Conservation (phyloP, 2,797 vertebrate species). For the Takifugu ocellatus region DNA sequence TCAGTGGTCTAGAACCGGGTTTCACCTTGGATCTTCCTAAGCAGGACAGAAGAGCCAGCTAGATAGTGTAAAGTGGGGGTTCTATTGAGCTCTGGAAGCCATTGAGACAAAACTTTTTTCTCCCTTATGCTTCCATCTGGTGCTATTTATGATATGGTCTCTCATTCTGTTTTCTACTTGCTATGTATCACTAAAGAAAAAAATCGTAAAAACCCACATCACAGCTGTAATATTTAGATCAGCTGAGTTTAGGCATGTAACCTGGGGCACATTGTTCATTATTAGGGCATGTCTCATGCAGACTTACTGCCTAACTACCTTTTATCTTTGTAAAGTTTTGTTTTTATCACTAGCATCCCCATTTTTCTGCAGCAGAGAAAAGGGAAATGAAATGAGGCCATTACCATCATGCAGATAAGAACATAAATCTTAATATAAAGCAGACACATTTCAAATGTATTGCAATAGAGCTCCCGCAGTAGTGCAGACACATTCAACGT, state of each 20-base stretch:
- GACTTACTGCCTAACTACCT: too few species aligned
- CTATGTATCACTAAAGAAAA: slow-evolving; percentile 16
- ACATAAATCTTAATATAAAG: slow-evolving; percentile 34
- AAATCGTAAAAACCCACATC: too few species aligned
- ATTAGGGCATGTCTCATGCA: too few species aligned
- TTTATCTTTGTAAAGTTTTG: background rate
- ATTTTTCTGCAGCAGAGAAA: slow-evolving; percentile 29
- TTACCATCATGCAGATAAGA: slow-evolving; percentile 37
- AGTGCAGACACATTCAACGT: slow-evolving; percentile 19
- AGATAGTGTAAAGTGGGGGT: background rate
- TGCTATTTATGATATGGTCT: slow-evolving; percentile 57
- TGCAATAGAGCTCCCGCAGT: slow-evolving; percentile 17
- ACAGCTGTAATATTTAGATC: too few species aligned
- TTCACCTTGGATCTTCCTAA: too few species aligned
- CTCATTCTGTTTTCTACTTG: slow-evolving; percentile 50
- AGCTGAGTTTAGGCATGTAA: too few species aligned
- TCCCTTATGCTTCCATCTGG: slow-evolving; percentile 45
- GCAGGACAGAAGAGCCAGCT: too few species aligned
- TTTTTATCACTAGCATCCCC: slow-evolving; percentile 14
- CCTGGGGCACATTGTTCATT: too few species aligned
- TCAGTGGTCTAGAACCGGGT: too few species aligned
- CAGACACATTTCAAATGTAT: slow-evolving; percentile 17
- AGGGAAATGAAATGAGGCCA: slow-evolving; percentile 56
- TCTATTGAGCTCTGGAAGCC: slow-evolving; percentile 11
- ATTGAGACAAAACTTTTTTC: slow-evolving; percentile 23